A percentile compares a stretch with the other conserved stretches of the same genome.
phyloP scores from a whole-genome alignment of 2,113 vertebrate species.

The Chauna torquata region DNA sequence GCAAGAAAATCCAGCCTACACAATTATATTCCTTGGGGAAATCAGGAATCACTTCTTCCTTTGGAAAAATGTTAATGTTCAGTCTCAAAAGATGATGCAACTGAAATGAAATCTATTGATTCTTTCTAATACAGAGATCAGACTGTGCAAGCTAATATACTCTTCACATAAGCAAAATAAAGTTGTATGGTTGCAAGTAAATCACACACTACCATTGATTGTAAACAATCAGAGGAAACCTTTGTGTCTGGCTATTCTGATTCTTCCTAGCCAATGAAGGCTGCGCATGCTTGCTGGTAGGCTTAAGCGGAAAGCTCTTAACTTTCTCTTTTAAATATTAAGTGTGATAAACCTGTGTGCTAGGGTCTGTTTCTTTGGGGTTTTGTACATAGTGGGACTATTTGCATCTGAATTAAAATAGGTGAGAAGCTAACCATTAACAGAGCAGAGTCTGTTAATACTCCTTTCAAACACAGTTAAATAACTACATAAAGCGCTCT shows the following conservation, averaged over 20 bases:
- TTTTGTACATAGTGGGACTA: not conserved
- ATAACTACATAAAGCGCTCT: not conserved
- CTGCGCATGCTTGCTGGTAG: not conserved
- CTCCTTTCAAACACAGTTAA: not conserved
- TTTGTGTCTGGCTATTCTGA: not conserved
- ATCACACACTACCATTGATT: not conserved
- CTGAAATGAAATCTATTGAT: not conserved
- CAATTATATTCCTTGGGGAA: slow-evolving; percentile 8
- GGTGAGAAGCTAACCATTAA: not conserved
- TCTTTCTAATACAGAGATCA: not conserved
- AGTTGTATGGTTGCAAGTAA: not conserved
- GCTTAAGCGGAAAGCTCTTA: not conserved
- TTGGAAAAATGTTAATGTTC: not conserved
- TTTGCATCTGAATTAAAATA: not conserved
- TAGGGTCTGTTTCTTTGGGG: not conserved
- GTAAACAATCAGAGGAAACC: not conserved
- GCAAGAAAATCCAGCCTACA: slow-evolving; percentile 32
- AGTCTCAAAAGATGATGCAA: not conserved
- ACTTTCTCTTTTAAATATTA: not conserved
- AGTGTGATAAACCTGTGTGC: not conserved
- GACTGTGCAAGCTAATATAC: not conserved
- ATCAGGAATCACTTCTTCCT: not conserved
- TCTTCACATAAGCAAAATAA: not conserved
- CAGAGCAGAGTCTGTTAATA: not conserved
- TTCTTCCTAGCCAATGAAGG: not conserved